Evolutionary conservation across 2,113 vertebrate species (phyloP), one percentile per base, ranked within the genome.

Genomic region (Emydura subglobosa): DNA sequence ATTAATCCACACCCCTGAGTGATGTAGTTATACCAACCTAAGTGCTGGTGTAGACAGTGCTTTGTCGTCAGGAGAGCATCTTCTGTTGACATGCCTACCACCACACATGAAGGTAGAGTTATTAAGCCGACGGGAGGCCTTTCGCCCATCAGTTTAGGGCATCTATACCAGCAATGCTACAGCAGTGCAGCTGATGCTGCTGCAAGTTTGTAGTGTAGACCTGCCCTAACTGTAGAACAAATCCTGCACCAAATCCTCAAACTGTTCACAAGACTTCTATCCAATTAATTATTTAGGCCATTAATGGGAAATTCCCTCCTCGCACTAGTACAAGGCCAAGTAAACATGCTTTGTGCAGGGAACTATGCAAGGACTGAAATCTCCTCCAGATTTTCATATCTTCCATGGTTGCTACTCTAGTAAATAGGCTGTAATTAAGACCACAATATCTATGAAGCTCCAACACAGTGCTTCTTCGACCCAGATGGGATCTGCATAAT

Each of bases 391-490:
- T 72, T 82, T 54, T 82, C 76, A 5, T 25, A 81, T 19, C 87
- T 93, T 81, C 57, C 79, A 89, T 84, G 78, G 93, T 91, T 93
- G 39, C 10, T 80, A 94, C 86, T 94, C 39, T 81, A 88, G n/a
- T 57, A 87, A 49, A 90, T 3, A 13, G 90, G 79, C 80, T 92
- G 79, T 44, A 91, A 92, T 93, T 85, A 94, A 93, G 86, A 78
- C 86, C 94, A n/a, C 8, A 82, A 5, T 81, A 82, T 92, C 88
- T 44, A 39, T n/a, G 74, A 92, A 97, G 86, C 53, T 80, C 92
- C 80, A 89, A 0, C 31, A 50, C 11, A 7, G 86, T n/a, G 85
- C 68, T 87, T 78, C 86, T 93, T 90, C 61, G 85, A 86, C 78
- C 90, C 44, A 16, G 0, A 53, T 17, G 16, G 14, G 88, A 89